Evolutionary conservation across 2,797 vertebrate genomes (phyloP), one percentile per base, ranked within the genome.

Genomic region (Sebastes ruberrimus): DNA sequence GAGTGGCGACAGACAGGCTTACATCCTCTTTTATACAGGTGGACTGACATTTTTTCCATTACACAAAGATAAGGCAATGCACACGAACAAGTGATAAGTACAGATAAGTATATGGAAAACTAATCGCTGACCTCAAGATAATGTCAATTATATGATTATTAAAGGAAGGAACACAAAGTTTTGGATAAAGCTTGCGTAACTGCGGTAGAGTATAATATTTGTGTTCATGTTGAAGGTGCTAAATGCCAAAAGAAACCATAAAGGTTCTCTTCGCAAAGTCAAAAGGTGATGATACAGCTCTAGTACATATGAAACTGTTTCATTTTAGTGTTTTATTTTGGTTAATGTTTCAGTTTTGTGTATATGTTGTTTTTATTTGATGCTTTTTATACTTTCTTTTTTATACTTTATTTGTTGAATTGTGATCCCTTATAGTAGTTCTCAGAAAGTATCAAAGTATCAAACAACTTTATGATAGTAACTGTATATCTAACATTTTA

Each of bases 11-110:
- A 32, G 55, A 70, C 25, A 7, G 42, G 3, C 22, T 5, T 14
- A 5, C 57, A 25, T 64, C 60, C 9, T 53, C 82, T 88, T 90
- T 81, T 88, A 88, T 90, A 83, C 67, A 68, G 63, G 62, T 28
- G 28, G 56, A 38, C 56, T 77, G n/a, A 57, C 32, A 56, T 35
- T 72, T 69, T 65, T 49, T 56, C 4, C 10, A 25, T 42, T 49
- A 28, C 14, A 8, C 30, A 27, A 4, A 2, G 62, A 88, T 88
- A 83, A 82, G 68, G 35, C 5, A 82, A 77, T 16, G 23, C 20
- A 68, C 30, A 82, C 55, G 75, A 11, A 52, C 25, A 25, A 13
- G 13, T 64, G 69, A 76, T 81, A 81, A 86, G 74, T 57, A 13
- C 67, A 73, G 83, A 82, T 86, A 89, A 88, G 59, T 65, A 32